Percentiles rank a stretch among this genome's conserved stretches.
Evolutionary conservation across 2,888 invertebrate genomes (phyloP).

Genomic region (Dascillus cervinus): DNA sequence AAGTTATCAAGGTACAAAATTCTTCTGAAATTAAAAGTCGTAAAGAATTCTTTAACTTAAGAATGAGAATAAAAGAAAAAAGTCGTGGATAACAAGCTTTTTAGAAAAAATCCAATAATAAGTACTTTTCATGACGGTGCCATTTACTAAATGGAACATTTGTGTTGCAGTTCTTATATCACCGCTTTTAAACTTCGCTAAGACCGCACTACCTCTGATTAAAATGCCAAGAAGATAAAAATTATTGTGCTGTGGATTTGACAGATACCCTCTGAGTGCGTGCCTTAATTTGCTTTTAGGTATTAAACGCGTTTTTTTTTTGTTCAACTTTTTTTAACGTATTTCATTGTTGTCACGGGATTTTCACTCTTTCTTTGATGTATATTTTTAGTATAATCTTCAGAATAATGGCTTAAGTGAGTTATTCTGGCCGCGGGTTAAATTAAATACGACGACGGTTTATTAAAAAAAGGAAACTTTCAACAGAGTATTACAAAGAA

Average conservation of each 20-base stretch:
- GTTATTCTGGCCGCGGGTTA: no score
- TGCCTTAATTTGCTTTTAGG: conserved; percentile 16
- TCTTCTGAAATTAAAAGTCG: no score
- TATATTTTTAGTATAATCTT: no score
- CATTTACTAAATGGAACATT: conserved; percentile 19
- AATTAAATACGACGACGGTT: no score
- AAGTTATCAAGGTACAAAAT: no score
- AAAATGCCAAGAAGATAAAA: conserved; percentile 23
- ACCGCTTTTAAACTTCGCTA: conserved; percentile 14
- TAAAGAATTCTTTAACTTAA: background rate
- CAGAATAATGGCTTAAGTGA: no score
- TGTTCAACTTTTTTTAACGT: background rate
- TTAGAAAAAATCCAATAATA: conserved; percentile 12
- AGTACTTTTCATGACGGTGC: conserved; percentile 16
- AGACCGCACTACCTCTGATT: conserved; percentile 21
- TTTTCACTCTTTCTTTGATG: no score
- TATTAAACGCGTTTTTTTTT: conserved; percentile 8
- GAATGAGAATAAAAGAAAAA: background rate
- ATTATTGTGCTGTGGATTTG: conserved; percentile 19
- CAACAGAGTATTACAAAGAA: no score
- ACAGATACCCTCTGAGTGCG: conserved; percentile 16
- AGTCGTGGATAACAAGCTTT: conserved; percentile 4
- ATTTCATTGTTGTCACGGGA: no score
- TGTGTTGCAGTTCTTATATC: conserved; percentile 15
- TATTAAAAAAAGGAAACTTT: no score